Evolutionary conservation across 2,797 vertebrate genomes (phyloP).

Genomic region (Threskiornis aethiopicus): DNA sequence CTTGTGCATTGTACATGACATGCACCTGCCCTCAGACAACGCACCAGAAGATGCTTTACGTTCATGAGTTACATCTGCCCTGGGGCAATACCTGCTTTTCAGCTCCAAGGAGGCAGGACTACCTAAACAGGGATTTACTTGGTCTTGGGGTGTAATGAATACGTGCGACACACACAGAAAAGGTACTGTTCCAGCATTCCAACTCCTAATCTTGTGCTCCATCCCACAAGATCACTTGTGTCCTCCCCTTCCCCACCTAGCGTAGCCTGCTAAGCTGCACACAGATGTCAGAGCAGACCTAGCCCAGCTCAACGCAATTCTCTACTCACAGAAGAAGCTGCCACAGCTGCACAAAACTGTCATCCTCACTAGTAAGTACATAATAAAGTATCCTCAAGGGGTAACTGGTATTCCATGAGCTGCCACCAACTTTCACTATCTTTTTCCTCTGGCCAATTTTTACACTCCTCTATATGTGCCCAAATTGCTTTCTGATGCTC

Average conservation of each 20-base stretch:
- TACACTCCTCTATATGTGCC: neutral
- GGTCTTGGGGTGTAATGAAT: neutral
- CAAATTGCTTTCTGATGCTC: neutral
- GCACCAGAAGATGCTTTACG: neutral
- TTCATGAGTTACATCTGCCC: neutral
- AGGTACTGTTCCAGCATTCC: neutral
- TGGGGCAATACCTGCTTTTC: neutral
- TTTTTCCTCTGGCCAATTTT: neutral
- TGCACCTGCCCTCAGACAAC: accelerated
- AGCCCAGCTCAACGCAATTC: neutral
- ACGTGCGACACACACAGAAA: accelerated
- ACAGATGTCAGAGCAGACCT: neutral
- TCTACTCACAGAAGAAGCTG: neutral
- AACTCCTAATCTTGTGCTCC: neutral
- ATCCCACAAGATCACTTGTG: neutral
- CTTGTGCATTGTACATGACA: neutral
- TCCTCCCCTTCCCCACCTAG: neutral
- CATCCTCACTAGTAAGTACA: neutral
- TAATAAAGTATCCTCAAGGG: neutral
- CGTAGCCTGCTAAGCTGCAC: neutral
- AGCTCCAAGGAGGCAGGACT: neutral
- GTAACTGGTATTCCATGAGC: neutral
- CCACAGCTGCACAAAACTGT: accelerated
- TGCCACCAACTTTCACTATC: neutral
- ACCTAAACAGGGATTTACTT: neutral